A percentile compares a stretch with the other conserved stretches of the same genome.
These are phyloP conservation scores for Morpho deidamia DNA, from an alignment of 2,888 invertebrate genomes.

Conservation along the genomic window DNA sequence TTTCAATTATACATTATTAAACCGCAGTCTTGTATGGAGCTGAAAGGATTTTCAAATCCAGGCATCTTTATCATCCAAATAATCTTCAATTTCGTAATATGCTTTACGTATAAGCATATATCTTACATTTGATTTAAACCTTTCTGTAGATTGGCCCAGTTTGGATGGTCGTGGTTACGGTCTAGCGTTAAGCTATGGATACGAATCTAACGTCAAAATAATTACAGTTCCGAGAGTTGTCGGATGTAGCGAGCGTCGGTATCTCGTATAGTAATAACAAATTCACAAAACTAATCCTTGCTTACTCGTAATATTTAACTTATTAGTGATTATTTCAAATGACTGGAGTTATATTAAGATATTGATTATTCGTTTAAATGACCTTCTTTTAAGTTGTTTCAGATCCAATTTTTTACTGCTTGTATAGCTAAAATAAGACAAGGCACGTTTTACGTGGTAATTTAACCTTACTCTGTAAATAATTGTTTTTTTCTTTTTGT, in stretches of 20 bases:
- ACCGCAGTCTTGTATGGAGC: too few species aligned
- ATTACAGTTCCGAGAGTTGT: conserved; percentile 8
- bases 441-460: conserved; percentile 75
- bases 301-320: conserved; percentile 73
- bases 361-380: conserved; percentile 52
- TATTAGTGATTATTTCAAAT: conserved; percentile 68
- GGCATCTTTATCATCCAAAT: too few species aligned
- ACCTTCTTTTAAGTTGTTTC: conserved; percentile 56
- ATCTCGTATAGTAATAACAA: conserved; percentile 50
- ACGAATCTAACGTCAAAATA: conserved; percentile 17
- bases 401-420: conserved; percentile 70
- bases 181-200: conserved; percentile 6
- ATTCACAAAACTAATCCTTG: conserved; percentile 75
- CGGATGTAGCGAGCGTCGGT: conserved; percentile 32
- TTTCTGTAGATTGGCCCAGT: too few species aligned
- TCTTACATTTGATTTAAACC: too few species aligned
- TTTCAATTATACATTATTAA: too few species aligned
- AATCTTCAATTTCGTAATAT: too few species aligned
- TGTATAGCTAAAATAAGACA: conserved; percentile 73
- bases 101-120: too few species aligned
- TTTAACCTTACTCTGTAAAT: conserved; percentile 77
- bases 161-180: too few species aligned
- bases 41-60: too few species aligned
- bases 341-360: conserved; percentile 62
- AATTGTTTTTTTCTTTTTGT: conserved; percentile 71